Conservation (phyloP, 2,113 vertebrate genomes). For the Rana temporaria region DNA sequence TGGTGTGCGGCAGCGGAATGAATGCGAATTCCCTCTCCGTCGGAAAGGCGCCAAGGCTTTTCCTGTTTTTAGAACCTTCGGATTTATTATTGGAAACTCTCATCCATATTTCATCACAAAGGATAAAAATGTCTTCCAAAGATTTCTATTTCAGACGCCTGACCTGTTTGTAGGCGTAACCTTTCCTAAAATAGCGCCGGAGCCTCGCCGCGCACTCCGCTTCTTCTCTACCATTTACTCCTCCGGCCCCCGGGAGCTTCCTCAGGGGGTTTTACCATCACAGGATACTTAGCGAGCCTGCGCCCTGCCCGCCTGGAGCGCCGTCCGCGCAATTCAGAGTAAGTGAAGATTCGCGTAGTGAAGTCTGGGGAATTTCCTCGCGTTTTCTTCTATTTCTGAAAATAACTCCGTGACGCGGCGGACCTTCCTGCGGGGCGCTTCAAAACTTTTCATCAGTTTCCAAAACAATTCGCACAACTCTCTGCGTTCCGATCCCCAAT, state of each 20-base stretch:
- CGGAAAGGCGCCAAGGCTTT: not conserved
- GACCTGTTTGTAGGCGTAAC: not conserved
- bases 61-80: conserved; percentile 1
- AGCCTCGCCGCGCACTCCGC: not conserved
- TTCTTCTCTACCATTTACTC: not conserved
- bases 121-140: not conserved
- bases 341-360: not conserved
- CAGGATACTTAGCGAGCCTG: not conserved
- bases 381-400: not conserved
- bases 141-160: conserved; percentile 19
- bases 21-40: not conserved
- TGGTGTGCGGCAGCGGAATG: not conserved
- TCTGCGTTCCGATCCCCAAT: no score
- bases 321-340: not conserved
- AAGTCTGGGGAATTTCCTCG: not conserved
- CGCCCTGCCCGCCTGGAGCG: not conserved
- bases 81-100: conserved; percentile 16
- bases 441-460: no score
- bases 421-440: no score
- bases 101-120: conserved; percentile 22
- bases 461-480: no score
- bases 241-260: not conserved
- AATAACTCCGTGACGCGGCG: not conserved
- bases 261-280: not conserved
- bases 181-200: not conserved